phyloP scores from a whole-genome alignment of 2,797 vertebrate genomes.

The Falco rusticolus region DNA sequence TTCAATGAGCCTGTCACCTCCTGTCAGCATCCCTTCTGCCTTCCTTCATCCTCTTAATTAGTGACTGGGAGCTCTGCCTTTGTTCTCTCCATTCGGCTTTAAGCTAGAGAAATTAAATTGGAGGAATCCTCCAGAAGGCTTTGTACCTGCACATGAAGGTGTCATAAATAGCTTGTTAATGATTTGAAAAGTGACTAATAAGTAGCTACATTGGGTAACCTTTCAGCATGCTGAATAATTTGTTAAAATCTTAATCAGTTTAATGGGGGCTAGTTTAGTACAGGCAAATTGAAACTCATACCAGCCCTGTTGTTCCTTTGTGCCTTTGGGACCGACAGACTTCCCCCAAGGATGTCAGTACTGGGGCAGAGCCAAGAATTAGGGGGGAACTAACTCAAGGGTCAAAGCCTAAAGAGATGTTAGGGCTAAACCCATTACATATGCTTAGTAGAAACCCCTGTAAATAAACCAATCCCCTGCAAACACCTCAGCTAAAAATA shows the following conservation, averaged over 20 bases:
- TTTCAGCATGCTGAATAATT: constrained; percentile 25
- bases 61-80: constrained; percentile 31
- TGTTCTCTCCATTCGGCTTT: constrained; percentile 38
- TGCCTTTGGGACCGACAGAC: accelerated
- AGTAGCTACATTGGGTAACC: constrained; percentile 51
- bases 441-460: not conserved
- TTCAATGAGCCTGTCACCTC: constrained; percentile 40
- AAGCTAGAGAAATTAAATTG: constrained; percentile 53
- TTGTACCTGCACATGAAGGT: constrained; percentile 51
- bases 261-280: not conserved
- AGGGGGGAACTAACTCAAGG: not conserved
- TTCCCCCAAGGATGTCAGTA: not conserved
- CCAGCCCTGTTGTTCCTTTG: not conserved
- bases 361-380: not conserved
- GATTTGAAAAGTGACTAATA: constrained; percentile 41
- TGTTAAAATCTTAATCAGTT: constrained; percentile 15
- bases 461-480: not conserved
- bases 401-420: not conserved
- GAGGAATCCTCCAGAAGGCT: constrained; percentile 52
- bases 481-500: not conserved
- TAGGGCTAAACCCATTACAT: not conserved
- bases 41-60: constrained; percentile 68
- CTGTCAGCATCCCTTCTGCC: constrained; percentile 55
- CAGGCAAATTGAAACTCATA: not conserved
- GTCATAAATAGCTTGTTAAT: constrained; percentile 53